These are phyloP conservation scores for Apteryx mantelli DNA, from an alignment of 2,113 vertebrate genomes.

Conservation along the genomic window DNA sequence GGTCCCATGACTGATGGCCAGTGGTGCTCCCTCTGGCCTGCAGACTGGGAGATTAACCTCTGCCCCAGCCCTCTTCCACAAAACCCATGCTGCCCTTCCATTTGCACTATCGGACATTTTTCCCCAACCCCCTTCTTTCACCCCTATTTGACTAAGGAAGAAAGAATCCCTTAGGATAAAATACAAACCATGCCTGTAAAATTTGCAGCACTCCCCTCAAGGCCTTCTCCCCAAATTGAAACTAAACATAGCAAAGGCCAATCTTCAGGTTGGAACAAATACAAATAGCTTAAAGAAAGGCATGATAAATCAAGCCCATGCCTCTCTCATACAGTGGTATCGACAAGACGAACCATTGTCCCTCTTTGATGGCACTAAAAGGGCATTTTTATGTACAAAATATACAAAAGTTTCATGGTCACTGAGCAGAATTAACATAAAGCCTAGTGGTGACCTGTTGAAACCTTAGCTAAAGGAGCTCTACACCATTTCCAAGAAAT, in stretches of 20 bases:
- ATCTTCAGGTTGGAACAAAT: not conserved
- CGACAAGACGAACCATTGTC: not conserved
- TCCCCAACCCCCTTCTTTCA: not conserved
- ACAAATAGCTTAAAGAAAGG: not conserved
- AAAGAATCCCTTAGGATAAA: conserved; percentile 9
- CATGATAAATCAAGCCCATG: not conserved
- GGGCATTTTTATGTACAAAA: not conserved
- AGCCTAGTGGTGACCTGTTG: conserved; percentile 4
- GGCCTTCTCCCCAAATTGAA: not conserved
- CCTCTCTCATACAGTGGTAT: not conserved
- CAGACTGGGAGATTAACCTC: not conserved
- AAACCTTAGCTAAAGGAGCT: not conserved
- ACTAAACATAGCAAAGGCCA: conserved; percentile 2
- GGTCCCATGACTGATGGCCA: not conserved
- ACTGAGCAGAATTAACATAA: not conserved
- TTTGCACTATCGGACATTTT: not conserved
- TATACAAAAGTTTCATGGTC: not conserved
- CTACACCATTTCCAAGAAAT: conserved; percentile 2
- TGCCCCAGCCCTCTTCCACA: not conserved
- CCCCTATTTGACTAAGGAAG: not conserved
- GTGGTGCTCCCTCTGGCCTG: not conserved
- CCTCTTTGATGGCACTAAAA: not conserved
- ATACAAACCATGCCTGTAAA: not conserved
- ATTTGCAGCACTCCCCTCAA: not conserved
- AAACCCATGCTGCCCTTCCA: not conserved